A percentile compares a stretch with the other conserved stretches of the same genome.
Evolutionary conservation across 2,113 vertebrate species (phyloP).

Genomic region (Thunnus maccoyii): DNA sequence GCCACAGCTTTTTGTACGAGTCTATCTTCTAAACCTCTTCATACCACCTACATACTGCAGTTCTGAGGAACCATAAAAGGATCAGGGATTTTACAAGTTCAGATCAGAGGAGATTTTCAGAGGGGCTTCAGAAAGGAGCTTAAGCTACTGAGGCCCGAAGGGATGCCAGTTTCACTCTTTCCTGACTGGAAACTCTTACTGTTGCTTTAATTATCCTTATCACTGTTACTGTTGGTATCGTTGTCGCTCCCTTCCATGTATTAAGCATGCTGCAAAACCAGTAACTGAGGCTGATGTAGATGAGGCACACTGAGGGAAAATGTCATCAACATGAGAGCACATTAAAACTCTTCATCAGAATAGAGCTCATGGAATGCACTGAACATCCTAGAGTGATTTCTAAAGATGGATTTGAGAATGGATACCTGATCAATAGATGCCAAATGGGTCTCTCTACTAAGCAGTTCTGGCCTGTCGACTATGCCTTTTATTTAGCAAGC

Average conservation of each 20-base stretch:
- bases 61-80: slow-evolving; percentile 15
- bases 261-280: neutral
- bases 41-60: neutral
- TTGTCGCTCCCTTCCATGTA: neutral
- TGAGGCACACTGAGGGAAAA: slow-evolving; percentile 5
- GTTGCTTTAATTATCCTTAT: slow-evolving; percentile 21
- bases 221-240: neutral
- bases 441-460: slow-evolving; percentile 49
- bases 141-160: neutral
- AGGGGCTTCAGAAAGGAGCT: neutral
- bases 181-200: slow-evolving; percentile 13
- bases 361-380: neutral
- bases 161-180: neutral
- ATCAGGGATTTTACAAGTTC: slow-evolving; percentile 33
- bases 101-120: slow-evolving; percentile 42
- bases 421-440: slow-evolving; percentile 61
- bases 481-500: slow-evolving; percentile 41
- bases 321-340: slow-evolving; percentile 6
- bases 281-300: neutral
- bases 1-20: neutral
- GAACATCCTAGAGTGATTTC: slow-evolving; percentile 28
- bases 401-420: slow-evolving; percentile 19
- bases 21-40: neutral
- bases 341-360: slow-evolving; percentile 6
- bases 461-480: slow-evolving; percentile 56